Conservation (phyloP, 2,797 vertebrate species). For the Enteromius paludinosus region DNA sequence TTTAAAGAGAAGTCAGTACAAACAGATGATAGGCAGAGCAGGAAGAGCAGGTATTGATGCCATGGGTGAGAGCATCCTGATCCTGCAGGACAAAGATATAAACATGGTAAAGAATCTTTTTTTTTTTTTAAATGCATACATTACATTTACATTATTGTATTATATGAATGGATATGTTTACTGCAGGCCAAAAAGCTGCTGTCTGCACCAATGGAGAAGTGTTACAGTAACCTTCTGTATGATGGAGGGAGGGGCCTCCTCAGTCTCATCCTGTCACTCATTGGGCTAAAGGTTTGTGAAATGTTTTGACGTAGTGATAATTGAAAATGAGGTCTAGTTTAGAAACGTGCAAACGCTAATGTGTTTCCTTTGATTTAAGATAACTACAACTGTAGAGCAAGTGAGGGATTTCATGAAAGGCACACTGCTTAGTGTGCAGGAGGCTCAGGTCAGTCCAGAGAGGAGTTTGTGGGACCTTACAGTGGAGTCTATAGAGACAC, state of each 20-base stretch:
- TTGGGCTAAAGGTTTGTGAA: conserved; percentile 84
- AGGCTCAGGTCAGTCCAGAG: conserved; percentile 77
- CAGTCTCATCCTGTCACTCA: conserved; percentile 87
- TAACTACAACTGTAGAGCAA: conserved; percentile 78
- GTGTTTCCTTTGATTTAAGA: conserved; percentile 72
- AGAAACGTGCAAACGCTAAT: neutral
- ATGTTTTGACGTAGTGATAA: neutral
- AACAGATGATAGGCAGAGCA: conserved; percentile 95
- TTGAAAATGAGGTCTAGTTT: neutral
- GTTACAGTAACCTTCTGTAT: conserved; percentile 86
- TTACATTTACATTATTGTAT: neutral
- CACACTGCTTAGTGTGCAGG: conserved; percentile 88
- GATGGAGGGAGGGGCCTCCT: conserved; percentile 82
- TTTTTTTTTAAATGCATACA: neutral
- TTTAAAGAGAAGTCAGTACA: conserved; percentile 92
- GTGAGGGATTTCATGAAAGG: conserved; percentile 80
- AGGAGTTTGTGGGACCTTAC: conserved; percentile 79
- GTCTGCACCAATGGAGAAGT: conserved; percentile 87
- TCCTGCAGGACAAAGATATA: conserved; percentile 90
- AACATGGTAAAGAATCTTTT: conserved; percentile 75
- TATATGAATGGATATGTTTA: neutral
- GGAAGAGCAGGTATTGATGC: conserved; percentile 92
- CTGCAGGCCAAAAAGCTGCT: conserved; percentile 83
- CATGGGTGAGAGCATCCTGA: conserved; percentile 91
- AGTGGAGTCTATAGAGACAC: conserved; percentile 72